Evolutionary conservation across 2,113 vertebrate species (phyloP).

Genomic region (Neomonachus schauinslandi): DNA sequence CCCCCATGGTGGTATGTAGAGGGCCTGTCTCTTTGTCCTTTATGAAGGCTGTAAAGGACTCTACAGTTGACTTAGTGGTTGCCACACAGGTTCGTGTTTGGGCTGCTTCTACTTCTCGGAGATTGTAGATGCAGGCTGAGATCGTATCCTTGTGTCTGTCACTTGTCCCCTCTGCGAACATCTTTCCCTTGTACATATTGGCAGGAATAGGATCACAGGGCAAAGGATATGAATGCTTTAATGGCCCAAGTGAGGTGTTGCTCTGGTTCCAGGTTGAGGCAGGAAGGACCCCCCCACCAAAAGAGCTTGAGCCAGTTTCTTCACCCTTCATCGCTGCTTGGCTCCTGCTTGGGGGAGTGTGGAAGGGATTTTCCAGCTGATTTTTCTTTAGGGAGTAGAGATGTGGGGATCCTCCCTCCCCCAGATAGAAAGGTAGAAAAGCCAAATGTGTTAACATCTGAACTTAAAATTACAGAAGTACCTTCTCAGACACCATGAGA

Average conservation of each 20-base stretch:
- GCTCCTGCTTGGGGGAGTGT: not conserved
- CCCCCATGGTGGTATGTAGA: rapidly evolving
- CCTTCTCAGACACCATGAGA: not conserved
- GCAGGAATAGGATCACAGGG: not conserved
- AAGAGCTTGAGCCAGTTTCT: not conserved
- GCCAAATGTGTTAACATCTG: not conserved
- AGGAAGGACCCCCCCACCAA: not conserved
- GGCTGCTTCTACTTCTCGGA: not conserved
- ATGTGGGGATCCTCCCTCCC: not conserved
- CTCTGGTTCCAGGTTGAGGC: not conserved
- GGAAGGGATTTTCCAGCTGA: not conserved
- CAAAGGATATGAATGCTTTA: not conserved
- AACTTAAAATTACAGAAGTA: not conserved
- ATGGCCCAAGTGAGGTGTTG: not conserved
- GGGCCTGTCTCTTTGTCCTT: not conserved
- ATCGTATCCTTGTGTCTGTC: rapidly evolving
- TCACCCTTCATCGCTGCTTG: rapidly evolving
- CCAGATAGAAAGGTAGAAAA: not conserved
- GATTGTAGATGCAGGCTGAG: not conserved
- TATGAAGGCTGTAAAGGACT: no score
- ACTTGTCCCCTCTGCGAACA: not conserved
- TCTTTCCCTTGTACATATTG: not conserved
- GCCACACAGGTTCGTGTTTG: not conserved
- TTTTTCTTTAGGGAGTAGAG: not conserved
- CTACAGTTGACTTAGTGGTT: not conserved